A percentile compares a stretch with the other conserved stretches of the same genome.
Conservation (phyloP, 2,113 vertebrate genomes). For the Hoplias malabaricus region DNA sequence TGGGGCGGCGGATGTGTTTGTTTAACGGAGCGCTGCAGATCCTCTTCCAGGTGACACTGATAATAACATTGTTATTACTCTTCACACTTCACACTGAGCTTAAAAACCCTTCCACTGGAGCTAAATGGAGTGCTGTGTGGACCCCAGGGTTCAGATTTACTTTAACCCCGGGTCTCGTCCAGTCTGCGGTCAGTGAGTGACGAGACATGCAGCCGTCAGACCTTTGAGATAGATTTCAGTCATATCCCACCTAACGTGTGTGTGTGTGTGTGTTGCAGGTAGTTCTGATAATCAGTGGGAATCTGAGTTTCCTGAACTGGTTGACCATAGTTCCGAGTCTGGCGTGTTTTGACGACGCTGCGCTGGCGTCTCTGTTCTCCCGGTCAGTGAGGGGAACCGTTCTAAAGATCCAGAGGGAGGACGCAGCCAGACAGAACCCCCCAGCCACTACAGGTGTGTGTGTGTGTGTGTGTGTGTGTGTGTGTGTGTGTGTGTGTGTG, state of each 20-base stretch:
- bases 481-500: neutral
- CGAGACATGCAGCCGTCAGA: neutral
- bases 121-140: too few relatives aligned
- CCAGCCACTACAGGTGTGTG: slow-evolving; percentile 58
- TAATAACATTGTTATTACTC: too few relatives aligned
- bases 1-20: slow-evolving; percentile 82
- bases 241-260: neutral
- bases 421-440: neutral
- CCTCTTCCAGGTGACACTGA: slow-evolving; percentile 85
- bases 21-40: slow-evolving; percentile 83
- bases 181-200: too few relatives aligned
- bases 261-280: slow-evolving; percentile 66
- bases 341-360: slow-evolving; percentile 87
- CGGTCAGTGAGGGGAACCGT: slow-evolving; percentile 61
- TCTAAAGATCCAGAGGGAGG: slow-evolving; percentile 65
- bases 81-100: neutral
- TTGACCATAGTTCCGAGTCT: slow-evolving; percentile 91
- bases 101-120: too few relatives aligned
- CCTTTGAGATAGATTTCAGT: neutral
- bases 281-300: slow-evolving; percentile 86
- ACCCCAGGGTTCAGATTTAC: too few relatives aligned
- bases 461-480: neutral
- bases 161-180: too few relatives aligned
- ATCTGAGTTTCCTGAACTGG: slow-evolving; percentile 98
- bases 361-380: slow-evolving; percentile 77